Evolutionary conservation across 64 coral and sea anemone species (phyloP), one percentile per base, ranked within the genome.

Genomic region (Montipora cactus): DNA sequence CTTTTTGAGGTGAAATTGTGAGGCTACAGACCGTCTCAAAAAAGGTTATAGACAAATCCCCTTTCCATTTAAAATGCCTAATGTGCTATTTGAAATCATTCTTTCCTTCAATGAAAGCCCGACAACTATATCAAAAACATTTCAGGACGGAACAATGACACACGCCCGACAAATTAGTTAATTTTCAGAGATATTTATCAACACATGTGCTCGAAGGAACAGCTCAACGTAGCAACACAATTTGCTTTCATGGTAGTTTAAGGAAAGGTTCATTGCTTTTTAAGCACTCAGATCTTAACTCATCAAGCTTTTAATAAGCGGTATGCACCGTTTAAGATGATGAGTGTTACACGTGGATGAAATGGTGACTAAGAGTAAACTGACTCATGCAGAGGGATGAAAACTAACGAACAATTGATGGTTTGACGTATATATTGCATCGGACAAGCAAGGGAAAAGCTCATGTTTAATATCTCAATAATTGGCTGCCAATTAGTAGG

Each of bases 121-220:
- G 18, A 86, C 66, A 71, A 71, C 28, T 44, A 71, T 86, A 71
- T 71, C 61, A 71, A 71, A 71, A 49, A 67, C 82, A 18, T 71
- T 72, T 84, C 7, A 19, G 48, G 16, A 8, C 8, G 44, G 71
- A 51, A 86, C 82, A 86, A 86, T 50, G 82, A 47, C 82, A 86
- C 82, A 86, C 82, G 45, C 82, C 82, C 66, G 82, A 44, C 47
- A 49, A 86, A 86, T 86, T 71, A 72, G 82, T 49, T 16, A 68
- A 86, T 86, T 86, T 86, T 50, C 28, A 2, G 66, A 86, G 82
- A 86, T 71, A 86, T 71, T 72, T 86, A 86, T 86, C 82, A 46
- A 71, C 82, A 86, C 82, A 86, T 86, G 82, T 86, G 82, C 44
- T 13, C n/a, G 28, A 4, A 86, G 14, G 82, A 44, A 2, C 20